Evolutionary conservation across 2,797 vertebrate genomes (phyloP).

Genomic region (Arnoldichthys spilopterus): DNA sequence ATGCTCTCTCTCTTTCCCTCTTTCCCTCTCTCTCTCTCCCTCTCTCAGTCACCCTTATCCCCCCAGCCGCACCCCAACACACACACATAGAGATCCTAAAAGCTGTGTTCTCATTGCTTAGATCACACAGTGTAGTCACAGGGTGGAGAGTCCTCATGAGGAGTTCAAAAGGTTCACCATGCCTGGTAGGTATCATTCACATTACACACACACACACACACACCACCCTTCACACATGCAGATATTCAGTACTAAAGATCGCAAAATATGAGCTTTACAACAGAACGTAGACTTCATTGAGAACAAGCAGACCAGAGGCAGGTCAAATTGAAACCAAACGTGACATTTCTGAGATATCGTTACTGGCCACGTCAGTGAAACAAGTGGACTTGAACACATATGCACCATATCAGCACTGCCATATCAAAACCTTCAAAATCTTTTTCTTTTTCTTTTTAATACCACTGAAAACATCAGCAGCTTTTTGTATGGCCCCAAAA

Average conservation of each 20-base stretch:
- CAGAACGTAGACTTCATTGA: too few species aligned
- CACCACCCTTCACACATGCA: too few species aligned
- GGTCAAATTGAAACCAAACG: too few species aligned
- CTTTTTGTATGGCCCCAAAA: too few species aligned
- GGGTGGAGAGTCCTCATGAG: constrained; percentile 2
- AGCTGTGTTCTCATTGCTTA: constrained; percentile 2
- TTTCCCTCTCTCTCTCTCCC: neutral
- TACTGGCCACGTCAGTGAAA: too few species aligned
- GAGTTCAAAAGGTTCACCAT: constrained; percentile 3
- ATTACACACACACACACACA: constrained; percentile 5
- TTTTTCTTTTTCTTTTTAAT: too few species aligned
- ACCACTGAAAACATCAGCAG: too few species aligned
- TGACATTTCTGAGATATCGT: too few species aligned
- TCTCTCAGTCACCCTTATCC: neutral
- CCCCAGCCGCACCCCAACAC: neutral
- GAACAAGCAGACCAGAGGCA: too few species aligned
- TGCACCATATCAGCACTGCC: too few species aligned
- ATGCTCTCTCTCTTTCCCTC: neutral
- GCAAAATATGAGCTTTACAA: neutral
- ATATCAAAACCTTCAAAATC: too few species aligned
- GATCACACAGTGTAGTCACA: constrained; percentile 10
- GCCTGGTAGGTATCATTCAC: neutral
- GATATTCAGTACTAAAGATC: neutral
- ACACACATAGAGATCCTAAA: neutral
- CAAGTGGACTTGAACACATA: too few species aligned